Conservation (phyloP, 2,888 invertebrate species). For the Hedychridium roseum region DNA sequence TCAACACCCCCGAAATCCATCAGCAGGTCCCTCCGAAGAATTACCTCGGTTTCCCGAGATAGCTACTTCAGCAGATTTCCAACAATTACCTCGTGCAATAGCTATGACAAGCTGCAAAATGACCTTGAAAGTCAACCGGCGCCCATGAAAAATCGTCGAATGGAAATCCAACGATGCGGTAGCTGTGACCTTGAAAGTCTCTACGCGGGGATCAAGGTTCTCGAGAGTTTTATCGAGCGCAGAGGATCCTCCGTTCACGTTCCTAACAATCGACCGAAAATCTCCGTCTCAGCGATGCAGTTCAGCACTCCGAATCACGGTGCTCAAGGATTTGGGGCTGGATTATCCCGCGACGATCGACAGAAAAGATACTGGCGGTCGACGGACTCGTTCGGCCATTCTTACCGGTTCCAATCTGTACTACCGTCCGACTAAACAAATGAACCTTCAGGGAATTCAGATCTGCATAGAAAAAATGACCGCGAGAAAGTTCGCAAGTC, state of each 20-base stretch:
- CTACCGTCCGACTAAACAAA: too few species aligned
- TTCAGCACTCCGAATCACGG: constrained; percentile 44
- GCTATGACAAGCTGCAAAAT: constrained; percentile 47
- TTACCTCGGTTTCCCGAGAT: constrained; percentile 43
- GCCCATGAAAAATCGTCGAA: constrained; percentile 11
- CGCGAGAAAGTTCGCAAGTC: too few species aligned
- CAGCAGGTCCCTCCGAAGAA: constrained; percentile 32
- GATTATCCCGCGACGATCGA: too few species aligned
- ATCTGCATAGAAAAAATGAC: too few species aligned
- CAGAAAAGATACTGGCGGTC: too few species aligned
- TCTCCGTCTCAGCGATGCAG: constrained; percentile 30
- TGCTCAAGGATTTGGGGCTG: too few species aligned
- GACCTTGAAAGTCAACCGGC: constrained; percentile 36
- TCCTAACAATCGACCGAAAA: constrained; percentile 7
- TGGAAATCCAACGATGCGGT: constrained; percentile 20
- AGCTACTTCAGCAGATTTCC: constrained; percentile 39
- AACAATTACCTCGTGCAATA: constrained; percentile 37
- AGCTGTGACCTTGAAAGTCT: constrained; percentile 50
- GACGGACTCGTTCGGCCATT: too few species aligned
- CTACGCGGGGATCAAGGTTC: constrained; percentile 48
- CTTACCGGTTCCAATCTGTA: too few species aligned
- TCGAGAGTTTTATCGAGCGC: constrained; percentile 22
- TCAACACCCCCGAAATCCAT: constrained; percentile 38
- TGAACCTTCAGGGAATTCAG: too few species aligned
- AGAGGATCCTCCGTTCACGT: constrained; percentile 10